Conservation (phyloP, 2,888 invertebrate genomes). For the Listrodromus nycthemerus region DNA sequence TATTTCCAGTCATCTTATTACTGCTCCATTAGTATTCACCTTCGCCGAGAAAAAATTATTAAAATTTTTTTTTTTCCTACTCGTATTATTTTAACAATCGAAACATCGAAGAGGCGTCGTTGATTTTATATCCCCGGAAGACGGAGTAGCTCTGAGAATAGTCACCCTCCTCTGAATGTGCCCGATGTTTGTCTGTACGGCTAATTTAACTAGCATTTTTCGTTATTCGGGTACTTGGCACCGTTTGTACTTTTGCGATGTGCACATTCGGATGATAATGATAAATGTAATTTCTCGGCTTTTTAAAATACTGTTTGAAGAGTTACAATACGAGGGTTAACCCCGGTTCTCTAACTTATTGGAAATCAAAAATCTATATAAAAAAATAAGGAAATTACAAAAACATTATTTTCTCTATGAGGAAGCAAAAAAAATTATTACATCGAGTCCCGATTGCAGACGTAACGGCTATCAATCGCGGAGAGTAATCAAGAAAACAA, state of each 20-base stretch:
- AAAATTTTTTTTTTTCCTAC: neutral
- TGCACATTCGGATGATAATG: neutral
- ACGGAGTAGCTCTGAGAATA: neutral
- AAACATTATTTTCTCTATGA: too few species aligned
- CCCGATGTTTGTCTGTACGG: neutral
- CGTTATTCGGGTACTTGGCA: neutral
- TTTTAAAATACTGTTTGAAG: too few species aligned
- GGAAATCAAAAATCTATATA: too few species aligned
- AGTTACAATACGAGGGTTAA: too few species aligned
- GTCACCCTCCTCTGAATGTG: neutral
- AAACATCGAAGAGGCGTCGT: neutral
- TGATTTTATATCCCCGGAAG: neutral
- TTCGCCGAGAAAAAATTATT: neutral
- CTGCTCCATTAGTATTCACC: too few species aligned
- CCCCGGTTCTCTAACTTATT: too few species aligned
- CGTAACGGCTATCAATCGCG: too few species aligned
- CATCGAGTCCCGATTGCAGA: too few species aligned
- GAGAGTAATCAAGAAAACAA: neutral
- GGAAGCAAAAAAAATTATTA: too few species aligned
- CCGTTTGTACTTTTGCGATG: neutral
- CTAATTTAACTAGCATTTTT: slow-evolving; percentile 23
- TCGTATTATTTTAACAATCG: neutral
- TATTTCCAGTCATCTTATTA: too few species aligned
- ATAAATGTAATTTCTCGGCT: too few species aligned
- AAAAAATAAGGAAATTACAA: too few species aligned